phyloP scores from a whole-genome alignment of 2,888 invertebrate genomes.

The Lumbricus terrestris region DNA sequence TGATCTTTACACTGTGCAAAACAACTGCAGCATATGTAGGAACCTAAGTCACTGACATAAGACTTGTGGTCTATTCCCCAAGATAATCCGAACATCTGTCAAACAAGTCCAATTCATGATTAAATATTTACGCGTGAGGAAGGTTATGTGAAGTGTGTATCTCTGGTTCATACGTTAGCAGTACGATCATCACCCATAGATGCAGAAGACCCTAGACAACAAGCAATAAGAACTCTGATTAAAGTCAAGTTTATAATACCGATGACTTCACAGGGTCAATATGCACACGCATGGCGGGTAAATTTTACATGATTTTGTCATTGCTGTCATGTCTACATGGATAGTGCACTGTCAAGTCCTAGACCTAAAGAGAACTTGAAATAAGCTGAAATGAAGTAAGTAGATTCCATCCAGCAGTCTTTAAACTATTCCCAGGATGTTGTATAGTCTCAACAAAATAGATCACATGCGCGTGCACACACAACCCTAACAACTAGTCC shows the following conservation, averaged over 20 bases:
- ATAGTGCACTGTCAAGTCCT: background rate
- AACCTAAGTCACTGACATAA: background rate
- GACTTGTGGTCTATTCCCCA: background rate
- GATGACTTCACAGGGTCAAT: background rate
- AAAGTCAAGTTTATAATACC: background rate
- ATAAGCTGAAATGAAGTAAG: background rate
- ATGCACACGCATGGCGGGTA: background rate
- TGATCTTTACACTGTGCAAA: background rate
- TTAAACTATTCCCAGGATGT: too few species aligned
- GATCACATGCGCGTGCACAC: too few species aligned
- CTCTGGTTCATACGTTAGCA: conserved; percentile 73
- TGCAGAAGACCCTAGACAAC: conserved; percentile 71
- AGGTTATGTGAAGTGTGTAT: conserved; percentile 54
- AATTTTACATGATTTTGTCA: background rate
- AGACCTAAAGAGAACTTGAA: background rate
- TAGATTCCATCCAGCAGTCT: too few species aligned
- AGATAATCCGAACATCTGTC: conserved; percentile 3
- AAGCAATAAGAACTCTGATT: background rate
- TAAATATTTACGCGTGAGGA: background rate
- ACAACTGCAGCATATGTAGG: background rate
- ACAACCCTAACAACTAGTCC: too few species aligned
- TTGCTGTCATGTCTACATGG: background rate
- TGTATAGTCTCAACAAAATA: too few species aligned
- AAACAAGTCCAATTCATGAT: background rate
- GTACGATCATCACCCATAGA: conserved; percentile 78